These are phyloP conservation scores for Platyrinchus mystaceus DNA, from an alignment of 2,797 vertebrate species.

Conservation along the genomic window DNA sequence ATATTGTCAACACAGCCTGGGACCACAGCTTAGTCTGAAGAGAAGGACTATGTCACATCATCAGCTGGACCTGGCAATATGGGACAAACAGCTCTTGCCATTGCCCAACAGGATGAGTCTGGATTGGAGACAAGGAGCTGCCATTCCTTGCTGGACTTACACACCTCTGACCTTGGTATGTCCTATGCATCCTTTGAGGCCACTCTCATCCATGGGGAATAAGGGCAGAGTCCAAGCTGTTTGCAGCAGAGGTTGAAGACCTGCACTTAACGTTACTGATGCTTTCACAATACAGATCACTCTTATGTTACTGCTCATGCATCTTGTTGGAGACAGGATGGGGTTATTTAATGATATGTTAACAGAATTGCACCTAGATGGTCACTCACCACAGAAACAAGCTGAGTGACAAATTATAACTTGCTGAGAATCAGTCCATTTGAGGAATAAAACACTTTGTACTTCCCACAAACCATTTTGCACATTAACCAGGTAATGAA, in stretches of 20 bases:
- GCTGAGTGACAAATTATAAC: background rate
- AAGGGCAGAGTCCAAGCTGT: background rate
- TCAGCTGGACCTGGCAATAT: background rate
- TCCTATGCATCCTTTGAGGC: background rate
- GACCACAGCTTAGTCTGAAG: background rate
- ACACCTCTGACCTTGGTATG: background rate
- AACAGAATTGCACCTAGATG: background rate
- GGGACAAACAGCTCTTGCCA: background rate
- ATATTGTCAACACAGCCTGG: background rate
- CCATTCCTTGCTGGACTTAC: background rate
- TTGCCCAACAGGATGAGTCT: background rate
- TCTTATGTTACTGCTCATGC: background rate
- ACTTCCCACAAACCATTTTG: background rate
- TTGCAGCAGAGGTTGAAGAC: background rate
- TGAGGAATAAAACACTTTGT: background rate
- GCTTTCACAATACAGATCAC: background rate
- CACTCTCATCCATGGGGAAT: background rate
- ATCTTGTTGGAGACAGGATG: background rate
- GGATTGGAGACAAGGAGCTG: background rate
- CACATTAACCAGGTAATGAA: background rate
- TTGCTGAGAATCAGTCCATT: background rate
- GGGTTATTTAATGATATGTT: background rate
- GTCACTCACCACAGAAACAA: background rate
- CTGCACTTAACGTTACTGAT: background rate
- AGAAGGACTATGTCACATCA: background rate